Conservation (phyloP, 2,113 vertebrate species). For the Cyrtonyx montezumae region DNA sequence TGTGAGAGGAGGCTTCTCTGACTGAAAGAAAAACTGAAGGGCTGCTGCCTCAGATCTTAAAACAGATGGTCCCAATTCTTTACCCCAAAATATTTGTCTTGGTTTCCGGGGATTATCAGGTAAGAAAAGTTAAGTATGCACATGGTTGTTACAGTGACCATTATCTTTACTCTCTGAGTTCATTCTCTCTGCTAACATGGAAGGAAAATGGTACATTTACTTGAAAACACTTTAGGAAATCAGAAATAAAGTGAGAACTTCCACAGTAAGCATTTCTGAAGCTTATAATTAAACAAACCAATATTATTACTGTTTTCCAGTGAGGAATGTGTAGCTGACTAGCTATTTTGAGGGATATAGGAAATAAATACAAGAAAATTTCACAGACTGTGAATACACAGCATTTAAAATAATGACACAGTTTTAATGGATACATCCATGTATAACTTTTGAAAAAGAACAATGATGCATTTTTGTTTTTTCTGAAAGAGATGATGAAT, state of each 20-base stretch:
- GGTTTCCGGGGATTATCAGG: neutral
- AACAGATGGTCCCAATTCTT: neutral
- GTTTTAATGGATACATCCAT: neutral
- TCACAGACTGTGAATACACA: neutral
- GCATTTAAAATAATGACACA: neutral
- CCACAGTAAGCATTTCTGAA: neutral
- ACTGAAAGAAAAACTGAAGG: neutral
- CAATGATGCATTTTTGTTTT: neutral
- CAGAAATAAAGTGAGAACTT: neutral
- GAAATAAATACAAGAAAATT: neutral
- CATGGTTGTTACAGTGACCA: neutral
- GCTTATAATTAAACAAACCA: neutral
- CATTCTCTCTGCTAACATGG: neutral
- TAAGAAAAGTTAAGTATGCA: neutral
- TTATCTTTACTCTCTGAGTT: neutral
- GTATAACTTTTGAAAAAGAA: neutral
- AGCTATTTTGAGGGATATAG: neutral
- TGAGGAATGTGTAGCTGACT: neutral
- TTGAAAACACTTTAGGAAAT: neutral
- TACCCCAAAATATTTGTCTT: neutral
- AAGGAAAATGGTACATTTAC: neutral
- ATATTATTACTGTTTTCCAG: neutral
- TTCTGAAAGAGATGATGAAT: neutral
- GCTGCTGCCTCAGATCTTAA: neutral
- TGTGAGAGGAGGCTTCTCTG: neutral